These are phyloP conservation scores for Sturnus vulgaris DNA, from an alignment of 2,113 vertebrate genomes.

Conservation along the genomic window DNA sequence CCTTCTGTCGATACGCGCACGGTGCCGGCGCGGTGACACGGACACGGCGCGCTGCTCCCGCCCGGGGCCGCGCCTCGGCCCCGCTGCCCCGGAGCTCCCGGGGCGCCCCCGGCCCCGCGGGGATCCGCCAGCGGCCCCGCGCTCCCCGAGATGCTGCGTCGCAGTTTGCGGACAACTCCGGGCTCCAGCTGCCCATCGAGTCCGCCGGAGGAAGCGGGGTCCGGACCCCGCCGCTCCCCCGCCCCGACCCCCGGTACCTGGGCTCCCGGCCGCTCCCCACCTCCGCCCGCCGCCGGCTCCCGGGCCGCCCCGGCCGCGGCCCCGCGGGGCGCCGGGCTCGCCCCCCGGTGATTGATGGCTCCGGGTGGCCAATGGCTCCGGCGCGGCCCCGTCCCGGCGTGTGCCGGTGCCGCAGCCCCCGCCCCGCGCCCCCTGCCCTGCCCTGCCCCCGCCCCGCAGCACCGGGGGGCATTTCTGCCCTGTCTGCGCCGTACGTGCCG, in stretches of 20 bases:
- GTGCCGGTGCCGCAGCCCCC: neutral
- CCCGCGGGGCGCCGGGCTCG: neutral
- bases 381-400: neutral
- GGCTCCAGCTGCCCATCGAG: neutral
- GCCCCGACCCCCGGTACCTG: neutral
- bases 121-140: neutral
- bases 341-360: neutral
- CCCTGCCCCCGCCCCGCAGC: neutral
- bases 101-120: neutral
- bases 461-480: neutral
- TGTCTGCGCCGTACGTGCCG: neutral
- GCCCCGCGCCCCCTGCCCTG: neutral
- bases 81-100: neutral
- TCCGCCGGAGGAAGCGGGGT: neutral
- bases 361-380: neutral
- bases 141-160: neutral
- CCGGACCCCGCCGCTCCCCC: neutral
- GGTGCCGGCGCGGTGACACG: neutral
- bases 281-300: neutral
- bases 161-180: neutral
- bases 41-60: neutral
- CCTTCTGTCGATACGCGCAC: neutral
- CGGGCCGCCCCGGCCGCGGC: constrained; percentile 23
- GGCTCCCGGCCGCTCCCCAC: neutral
- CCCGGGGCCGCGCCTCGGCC: neutral